Conservation (phyloP, 2,888 invertebrate genomes). For the Cyrtodaria siliqua region DNA sequence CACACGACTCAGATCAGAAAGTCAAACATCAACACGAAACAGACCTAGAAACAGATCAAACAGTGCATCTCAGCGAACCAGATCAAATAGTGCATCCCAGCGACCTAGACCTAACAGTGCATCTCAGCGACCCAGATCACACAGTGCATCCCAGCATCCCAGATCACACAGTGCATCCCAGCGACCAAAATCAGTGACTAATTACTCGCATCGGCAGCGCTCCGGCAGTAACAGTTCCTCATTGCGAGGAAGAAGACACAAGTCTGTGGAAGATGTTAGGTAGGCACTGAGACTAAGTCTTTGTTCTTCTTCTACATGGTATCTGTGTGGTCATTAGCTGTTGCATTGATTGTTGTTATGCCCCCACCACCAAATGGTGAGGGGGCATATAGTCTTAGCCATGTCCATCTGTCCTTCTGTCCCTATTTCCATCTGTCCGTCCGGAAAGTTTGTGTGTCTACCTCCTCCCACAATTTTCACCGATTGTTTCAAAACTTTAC, state of each 20-base stretch:
- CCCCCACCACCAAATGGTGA: no score
- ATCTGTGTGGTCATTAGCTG: no score
- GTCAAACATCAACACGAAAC: constrained; percentile 12
- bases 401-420: no score
- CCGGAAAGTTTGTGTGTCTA: not conserved
- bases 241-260: constrained; percentile 36
- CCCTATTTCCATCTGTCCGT: not conserved
- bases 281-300: constrained; percentile 3
- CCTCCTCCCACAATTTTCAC: no score
- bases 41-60: constrained; percentile 23
- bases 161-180: constrained; percentile 31
- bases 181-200: constrained; percentile 9
- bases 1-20: constrained; percentile 21
- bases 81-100: constrained; percentile 17
- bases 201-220: constrained; percentile 43
- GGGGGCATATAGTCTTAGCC: no score
- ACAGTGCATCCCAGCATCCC: constrained; percentile 2
- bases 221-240: constrained; percentile 48
- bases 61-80: not conserved
- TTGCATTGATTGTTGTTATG: no score
- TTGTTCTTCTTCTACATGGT: not conserved
- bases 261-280: constrained; percentile 55
- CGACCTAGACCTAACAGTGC: not conserved
- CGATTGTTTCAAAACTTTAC: no score
- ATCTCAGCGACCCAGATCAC: no score